phyloP scores from a whole-genome alignment of 2,113 vertebrate species.

The Callorhinus ursinus region DNA sequence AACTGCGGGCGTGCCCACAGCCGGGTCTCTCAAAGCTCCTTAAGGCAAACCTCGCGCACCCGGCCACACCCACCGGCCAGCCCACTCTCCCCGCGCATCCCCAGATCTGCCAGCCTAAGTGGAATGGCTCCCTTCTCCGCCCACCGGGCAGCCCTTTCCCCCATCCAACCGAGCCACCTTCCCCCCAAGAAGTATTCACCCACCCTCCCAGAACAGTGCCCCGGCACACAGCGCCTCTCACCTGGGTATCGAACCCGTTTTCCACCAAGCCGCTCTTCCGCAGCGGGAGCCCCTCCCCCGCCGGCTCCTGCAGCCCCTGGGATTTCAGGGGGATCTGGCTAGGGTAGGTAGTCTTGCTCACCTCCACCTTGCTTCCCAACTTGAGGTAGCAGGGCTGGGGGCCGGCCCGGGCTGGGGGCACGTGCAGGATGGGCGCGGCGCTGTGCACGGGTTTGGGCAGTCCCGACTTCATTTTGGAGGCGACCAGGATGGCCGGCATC shows the following conservation, averaged over 20 bases:
- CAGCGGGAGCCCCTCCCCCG: slow-evolving; percentile 83
- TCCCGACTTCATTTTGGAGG: slow-evolving; percentile 98
- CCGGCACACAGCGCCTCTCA: slow-evolving; percentile 82
- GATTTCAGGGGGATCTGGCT: slow-evolving; percentile 91
- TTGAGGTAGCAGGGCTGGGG: slow-evolving; percentile 92
- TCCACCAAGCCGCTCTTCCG: slow-evolving; percentile 84
- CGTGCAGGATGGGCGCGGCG: slow-evolving; percentile 93
- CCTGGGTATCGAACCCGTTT: slow-evolving; percentile 92
- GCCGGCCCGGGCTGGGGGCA: slow-evolving; percentile 88
- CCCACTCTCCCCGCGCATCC: background rate
- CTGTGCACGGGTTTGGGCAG: slow-evolving; percentile 97
- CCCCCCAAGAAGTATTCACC: background rate
- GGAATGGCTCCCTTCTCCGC: background rate
- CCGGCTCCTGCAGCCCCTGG: slow-evolving; percentile 82
- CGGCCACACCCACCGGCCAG: slow-evolving; percentile 77
- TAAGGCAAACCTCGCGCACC: background rate
- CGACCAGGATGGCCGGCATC: slow-evolving; percentile 97
- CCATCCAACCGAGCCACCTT: background rate
- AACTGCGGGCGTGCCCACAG: background rate
- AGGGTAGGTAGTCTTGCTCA: slow-evolving; percentile 87
- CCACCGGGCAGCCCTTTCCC: background rate
- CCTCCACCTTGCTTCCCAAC: slow-evolving; percentile 89
- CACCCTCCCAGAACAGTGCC: background rate
- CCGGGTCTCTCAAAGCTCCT: background rate
- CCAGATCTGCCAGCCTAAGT: background rate